Evolutionary conservation across 1,140 invertebrate genomes (phyloP).

Genomic region (Heliconius congener): DNA sequence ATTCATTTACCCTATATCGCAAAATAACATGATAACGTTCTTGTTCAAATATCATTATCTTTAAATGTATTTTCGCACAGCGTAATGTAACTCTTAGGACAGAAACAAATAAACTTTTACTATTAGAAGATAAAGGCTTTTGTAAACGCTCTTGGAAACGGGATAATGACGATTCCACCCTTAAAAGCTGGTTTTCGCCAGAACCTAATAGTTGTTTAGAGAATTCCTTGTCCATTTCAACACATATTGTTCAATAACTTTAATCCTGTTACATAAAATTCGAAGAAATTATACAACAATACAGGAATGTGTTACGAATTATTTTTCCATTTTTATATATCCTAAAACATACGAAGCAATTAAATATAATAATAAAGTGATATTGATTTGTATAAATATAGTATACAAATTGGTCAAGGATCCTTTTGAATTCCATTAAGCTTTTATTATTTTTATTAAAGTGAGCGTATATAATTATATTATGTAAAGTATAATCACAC

Average conservation of each 20-base stretch:
- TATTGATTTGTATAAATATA: background rate
- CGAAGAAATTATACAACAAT: background rate
- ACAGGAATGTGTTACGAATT: too few species aligned
- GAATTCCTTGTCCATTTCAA: constrained; percentile 30
- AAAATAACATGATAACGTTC: background rate
- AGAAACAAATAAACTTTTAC: constrained; percentile 42
- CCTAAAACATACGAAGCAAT: background rate
- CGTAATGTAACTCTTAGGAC: constrained; percentile 30
- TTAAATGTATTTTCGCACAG: constrained; percentile 12
- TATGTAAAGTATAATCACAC: background rate
- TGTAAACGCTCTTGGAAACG: constrained; percentile 39
- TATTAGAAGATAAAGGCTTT: constrained; percentile 43
- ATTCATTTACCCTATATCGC: background rate
- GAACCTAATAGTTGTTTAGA: constrained; percentile 42
- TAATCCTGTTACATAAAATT: background rate
- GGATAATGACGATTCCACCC: constrained; percentile 41
- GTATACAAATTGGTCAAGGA: background rate
- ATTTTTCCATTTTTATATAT: too few species aligned
- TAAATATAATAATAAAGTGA: background rate
- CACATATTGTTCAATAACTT: background rate
- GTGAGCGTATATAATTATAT: background rate
- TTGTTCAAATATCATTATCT: constrained; percentile 15
- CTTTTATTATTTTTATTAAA: background rate
- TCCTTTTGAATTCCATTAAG: background rate
- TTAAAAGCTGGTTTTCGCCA: constrained; percentile 36